Base-by-base conservation (phyloP, 1,140 invertebrate species). In the Orius insidiosus region DNA sequence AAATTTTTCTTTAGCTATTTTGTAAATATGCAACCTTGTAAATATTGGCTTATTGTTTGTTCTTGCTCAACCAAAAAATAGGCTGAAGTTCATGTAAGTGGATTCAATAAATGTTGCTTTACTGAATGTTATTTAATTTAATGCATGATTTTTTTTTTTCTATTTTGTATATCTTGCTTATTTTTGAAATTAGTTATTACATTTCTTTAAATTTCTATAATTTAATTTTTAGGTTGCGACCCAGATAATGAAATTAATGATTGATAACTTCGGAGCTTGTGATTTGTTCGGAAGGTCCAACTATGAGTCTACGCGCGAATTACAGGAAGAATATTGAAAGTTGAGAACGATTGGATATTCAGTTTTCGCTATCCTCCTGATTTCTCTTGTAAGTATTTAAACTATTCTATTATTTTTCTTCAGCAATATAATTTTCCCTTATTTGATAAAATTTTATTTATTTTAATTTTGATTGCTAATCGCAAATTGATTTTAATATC, bases 241-340 rank as follows among this genome's bases (percentile, higher is more conserved):
- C 10, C 76, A 83, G 54, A 85, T 93, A 36, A 93, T 95, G 77
- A 87, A 93, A 61, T 88, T 83, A 65, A 76, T 92, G 57, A 96
- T 98, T 57, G 89, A 96, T 63, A 88, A 95, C 63, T 98, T 97
- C 72, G 92, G 89, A 37, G 80, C 85, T 19, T 85, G 82, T 38
- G 86, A 94, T 63, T 71, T 98, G 42, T 98, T 97, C 65, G 92
- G 92, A 2, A 75, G 84, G 38, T 82, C 93, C 35, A 97, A 96
- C 63, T 96, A 98, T 59, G 88, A 96, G 64, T 98, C 64, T 98
- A 98, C 65, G 89, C 90, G 3, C 71, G 85, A 15, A 89, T 93
- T 34, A 93, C 88, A n/a, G 88, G 89, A 1, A 68, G 88, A 41
- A 84, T 92, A 53, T 64, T 94, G 18, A 81, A 86, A 57, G 85